A percentile compares a stretch with the other conserved stretches of the same genome.
These are phyloP conservation scores for Sepiola atlantica DNA, from an alignment of 2,888 invertebrate species.

Conservation along the genomic window DNA sequence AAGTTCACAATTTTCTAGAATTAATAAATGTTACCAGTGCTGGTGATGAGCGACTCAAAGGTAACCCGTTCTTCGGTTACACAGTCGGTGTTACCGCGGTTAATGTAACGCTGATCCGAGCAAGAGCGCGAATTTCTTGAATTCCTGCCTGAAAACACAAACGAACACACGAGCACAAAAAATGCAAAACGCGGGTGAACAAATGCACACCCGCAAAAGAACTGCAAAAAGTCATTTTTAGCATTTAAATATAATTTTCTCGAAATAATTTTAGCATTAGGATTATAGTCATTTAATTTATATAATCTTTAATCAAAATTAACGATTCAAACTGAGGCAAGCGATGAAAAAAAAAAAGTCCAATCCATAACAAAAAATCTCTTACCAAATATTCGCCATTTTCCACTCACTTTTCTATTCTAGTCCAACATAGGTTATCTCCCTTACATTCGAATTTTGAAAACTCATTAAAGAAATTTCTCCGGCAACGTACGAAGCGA, in stretches of 20 bases:
- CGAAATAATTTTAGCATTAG: too few relatives aligned
- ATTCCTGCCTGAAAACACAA: not conserved
- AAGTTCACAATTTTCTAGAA: too few relatives aligned
- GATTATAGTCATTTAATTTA: too few relatives aligned
- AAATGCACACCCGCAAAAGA: not conserved
- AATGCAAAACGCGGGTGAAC: not conserved
- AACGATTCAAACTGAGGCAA: not conserved
- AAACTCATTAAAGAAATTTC: not conserved
- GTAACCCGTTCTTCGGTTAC: too few relatives aligned
- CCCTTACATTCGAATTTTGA: not conserved
- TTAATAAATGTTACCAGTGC: too few relatives aligned
- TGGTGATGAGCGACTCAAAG: too few relatives aligned
- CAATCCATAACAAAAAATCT: not conserved
- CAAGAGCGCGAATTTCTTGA: too few relatives aligned
- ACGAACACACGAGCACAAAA: not conserved
- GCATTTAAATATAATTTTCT: not conserved
- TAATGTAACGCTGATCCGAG: too few relatives aligned
- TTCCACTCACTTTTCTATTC: not conserved
- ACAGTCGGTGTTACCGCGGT: too few relatives aligned
- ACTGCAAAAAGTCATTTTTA: not conserved
- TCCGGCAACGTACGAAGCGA: too few relatives aligned
- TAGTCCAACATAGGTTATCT: not conserved
- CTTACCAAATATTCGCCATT: not conserved
- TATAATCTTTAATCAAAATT: not conserved
- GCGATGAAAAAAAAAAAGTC: not conserved